phyloP scores from a whole-genome alignment of 2,888 invertebrate genomes.

The Villa cingulata region DNA sequence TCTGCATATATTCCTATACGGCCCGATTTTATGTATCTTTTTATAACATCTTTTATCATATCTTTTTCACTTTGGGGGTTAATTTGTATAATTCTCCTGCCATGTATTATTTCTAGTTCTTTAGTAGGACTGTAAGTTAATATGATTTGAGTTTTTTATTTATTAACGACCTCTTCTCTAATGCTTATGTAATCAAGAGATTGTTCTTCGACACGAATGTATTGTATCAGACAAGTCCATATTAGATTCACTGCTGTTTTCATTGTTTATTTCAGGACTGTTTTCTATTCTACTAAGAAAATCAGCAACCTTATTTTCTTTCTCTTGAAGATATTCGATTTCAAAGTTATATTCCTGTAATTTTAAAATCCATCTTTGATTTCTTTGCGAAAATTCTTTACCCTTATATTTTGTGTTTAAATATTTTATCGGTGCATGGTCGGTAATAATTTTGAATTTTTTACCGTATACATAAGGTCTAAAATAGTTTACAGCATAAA shows the following conservation, averaged over 20 bases:
- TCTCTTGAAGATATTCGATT: too few relatives aligned
- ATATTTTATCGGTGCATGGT: slow-evolving; percentile 9
- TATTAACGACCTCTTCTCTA: slow-evolving; percentile 9
- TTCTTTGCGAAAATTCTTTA: slow-evolving; percentile 5
- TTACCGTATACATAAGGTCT: slow-evolving; percentile 2
- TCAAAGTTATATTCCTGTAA: too few relatives aligned
- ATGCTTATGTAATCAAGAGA: slow-evolving; percentile 4
- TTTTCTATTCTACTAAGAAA: too few relatives aligned
- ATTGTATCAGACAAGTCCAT: too few relatives aligned
- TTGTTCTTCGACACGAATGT: slow-evolving; percentile 1
- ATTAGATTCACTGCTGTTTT: too few relatives aligned
- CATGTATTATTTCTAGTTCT: not conserved
- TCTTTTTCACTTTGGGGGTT: too few relatives aligned
- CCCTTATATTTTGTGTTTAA: slow-evolving; percentile 1
- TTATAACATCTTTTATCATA: too few relatives aligned
- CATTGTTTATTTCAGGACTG: too few relatives aligned
- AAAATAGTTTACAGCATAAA: slow-evolving; percentile 1
- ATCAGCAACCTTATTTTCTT: too few relatives aligned
- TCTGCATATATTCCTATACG: slow-evolving; percentile 10
- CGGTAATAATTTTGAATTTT: not conserved
- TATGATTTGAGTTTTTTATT: slow-evolving; percentile 11
- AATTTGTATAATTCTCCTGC: too few relatives aligned
- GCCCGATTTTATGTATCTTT: too few relatives aligned
- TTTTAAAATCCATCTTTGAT: slow-evolving; percentile 8
- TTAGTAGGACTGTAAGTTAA: slow-evolving; percentile 8